Conservation (phyloP, 2,113 vertebrate genomes). For the Dicrurus megarhynchus region DNA sequence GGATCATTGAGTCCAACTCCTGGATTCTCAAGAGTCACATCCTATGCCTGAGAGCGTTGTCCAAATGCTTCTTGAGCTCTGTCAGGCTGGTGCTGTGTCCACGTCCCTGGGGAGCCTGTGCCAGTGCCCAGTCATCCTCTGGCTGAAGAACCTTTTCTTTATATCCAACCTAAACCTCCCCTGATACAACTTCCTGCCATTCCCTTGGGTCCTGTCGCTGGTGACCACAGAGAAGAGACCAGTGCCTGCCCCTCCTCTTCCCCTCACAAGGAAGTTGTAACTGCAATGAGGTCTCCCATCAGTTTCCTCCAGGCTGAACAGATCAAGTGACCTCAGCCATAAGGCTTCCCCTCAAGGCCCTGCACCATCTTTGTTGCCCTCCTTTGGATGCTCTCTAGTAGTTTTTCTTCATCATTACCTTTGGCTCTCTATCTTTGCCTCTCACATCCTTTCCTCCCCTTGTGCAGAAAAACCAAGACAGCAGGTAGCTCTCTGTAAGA, state of each 20-base stretch:
- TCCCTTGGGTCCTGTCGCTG: background rate
- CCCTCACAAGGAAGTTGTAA: background rate
- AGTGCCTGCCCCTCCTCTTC: background rate
- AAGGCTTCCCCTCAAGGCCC: background rate
- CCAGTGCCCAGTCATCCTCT: background rate
- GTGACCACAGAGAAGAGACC: background rate
- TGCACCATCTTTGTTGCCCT: background rate
- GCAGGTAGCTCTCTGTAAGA: background rate
- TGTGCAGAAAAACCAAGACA: background rate
- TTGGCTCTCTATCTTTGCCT: background rate
- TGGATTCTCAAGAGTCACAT: background rate
- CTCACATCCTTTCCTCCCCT: background rate
- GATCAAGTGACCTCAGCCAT: background rate
- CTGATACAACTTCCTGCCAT: background rate
- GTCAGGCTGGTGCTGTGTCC: too few species aligned
- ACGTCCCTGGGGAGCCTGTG: background rate
- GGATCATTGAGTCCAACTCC: background rate
- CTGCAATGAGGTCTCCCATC: too few species aligned
- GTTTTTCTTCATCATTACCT: background rate
- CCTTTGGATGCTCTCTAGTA: background rate
- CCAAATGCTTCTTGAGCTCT: background rate
- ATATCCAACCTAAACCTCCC: background rate
- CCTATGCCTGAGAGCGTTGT: accelerated
- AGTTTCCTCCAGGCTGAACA: background rate
- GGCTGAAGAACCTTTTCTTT: background rate